phyloP scores from a whole-genome alignment of 2,888 invertebrate genomes.

The Latrodectus elegans region DNA sequence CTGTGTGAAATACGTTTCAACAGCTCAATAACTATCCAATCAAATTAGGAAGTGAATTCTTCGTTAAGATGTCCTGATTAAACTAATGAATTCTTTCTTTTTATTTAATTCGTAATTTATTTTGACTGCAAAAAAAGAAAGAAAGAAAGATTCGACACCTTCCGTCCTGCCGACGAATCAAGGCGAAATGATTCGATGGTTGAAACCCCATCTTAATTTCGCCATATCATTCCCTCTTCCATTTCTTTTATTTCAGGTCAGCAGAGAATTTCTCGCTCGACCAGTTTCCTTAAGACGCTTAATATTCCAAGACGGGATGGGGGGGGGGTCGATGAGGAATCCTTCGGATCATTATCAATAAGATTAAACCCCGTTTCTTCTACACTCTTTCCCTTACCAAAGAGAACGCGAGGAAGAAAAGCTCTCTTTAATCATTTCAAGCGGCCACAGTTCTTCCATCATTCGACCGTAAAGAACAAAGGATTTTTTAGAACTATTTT shows the following conservation, averaged over 20 bases:
- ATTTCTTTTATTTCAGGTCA: conserved; percentile 38
- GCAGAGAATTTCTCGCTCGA: conserved; percentile 28
- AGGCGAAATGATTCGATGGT: not conserved
- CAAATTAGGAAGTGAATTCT: conserved; percentile 2
- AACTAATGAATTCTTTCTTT: conserved; percentile 5
- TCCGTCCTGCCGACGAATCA: not conserved
- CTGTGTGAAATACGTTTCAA: not conserved
- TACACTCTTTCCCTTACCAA: not conserved
- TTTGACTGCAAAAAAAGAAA: not conserved
- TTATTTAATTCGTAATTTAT: not conserved
- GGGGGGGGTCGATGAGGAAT: conserved; percentile 17
- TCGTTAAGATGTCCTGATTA: conserved; percentile 1
- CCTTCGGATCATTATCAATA: conserved; percentile 60
- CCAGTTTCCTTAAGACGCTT: conserved; percentile 22
- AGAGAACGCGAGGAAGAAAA: conserved; percentile 8
- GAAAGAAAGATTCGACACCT: not conserved
- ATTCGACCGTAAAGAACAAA: conserved; percentile 58
- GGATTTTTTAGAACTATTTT: not conserved
- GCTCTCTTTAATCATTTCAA: conserved; percentile 57
- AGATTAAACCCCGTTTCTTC: conserved; percentile 51
- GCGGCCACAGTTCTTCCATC: conserved; percentile 35
- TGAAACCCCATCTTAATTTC: conserved; percentile 5
- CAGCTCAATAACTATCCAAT: not conserved
- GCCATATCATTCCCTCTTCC: not conserved
- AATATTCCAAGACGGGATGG: conserved; percentile 35